Evolutionary conservation across 2,113 vertebrate species (phyloP), one percentile per base, ranked within the genome.

Genomic region (Hippotragus niger): DNA sequence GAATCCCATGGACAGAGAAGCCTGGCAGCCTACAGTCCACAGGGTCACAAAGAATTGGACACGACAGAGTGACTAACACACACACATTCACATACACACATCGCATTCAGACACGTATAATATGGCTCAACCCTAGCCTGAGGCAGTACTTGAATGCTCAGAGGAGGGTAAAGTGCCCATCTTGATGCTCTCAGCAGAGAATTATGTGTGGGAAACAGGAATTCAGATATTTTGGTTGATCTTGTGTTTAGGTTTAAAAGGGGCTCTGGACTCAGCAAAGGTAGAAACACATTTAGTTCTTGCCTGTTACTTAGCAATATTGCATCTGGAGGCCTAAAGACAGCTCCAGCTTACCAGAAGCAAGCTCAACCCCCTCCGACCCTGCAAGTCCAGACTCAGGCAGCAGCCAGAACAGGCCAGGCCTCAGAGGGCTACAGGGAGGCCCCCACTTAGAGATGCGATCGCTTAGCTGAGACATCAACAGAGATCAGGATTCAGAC

Each of bases 71-170:
- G 36, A 74, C 36, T 43, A 14, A 25, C 12, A 43, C 21, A 25
- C n/a, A 40, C 23, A 23, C 21, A 74, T 13, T 40, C 11, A 43
- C 23, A 43, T 6, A 25, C 6, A 43, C 36, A 43, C 8, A 0
- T 3, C 0, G 7, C 5, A 27, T 52, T 29, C 25, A 64, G 15
- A 90, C 2, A 8, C 36, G 8, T 0, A 2, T 2, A 7, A 16
- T 7, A 2, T 2, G 27, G 5, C 36, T 43, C 45, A 7, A 40
- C 27, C n/a, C 71, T 31, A 33, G 15, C 13, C 36, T 29, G 67
- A 84, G 21, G 31, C 0, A 0, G 2, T 11, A 23, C 12, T 2
- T 31, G 2, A 45, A 14, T 58, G 27, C 76, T 60, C 64, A 23
- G 45, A 67, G 52, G 50, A 27, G 2, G 33, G 8, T 53, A 17